A percentile compares a stretch with the other conserved stretches of the same genome.
Evolutionary conservation across 2,113 vertebrate species (phyloP).

Genomic region (Catharus fuscescens): DNA sequence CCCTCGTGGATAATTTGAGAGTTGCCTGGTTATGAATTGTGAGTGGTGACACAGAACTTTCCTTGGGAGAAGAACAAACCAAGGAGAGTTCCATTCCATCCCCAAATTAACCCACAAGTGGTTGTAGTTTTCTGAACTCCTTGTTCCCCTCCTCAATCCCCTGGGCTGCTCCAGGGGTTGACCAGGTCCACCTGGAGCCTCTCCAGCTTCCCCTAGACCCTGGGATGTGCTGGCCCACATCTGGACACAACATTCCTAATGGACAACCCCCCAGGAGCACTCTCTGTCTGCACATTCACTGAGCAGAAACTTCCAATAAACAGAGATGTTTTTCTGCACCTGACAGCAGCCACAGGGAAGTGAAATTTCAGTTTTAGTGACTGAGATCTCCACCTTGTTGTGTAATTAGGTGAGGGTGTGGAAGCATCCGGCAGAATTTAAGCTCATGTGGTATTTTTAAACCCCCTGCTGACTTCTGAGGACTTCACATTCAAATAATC

Average conservation of each 20-base stretch:
- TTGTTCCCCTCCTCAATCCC: background rate
- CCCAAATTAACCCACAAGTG: background rate
- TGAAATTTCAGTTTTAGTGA: slow-evolving; percentile 9
- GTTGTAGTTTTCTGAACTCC: background rate
- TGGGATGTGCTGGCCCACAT: background rate
- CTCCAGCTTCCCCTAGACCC: background rate
- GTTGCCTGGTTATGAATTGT: background rate
- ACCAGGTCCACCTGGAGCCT: background rate
- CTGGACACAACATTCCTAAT: background rate
- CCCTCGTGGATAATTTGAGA: background rate
- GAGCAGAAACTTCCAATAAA: background rate
- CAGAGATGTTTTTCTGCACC: background rate
- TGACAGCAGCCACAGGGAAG: background rate
- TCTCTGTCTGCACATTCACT: background rate
- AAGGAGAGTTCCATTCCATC: background rate
- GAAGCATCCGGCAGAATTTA: background rate
- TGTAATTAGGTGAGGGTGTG: background rate
- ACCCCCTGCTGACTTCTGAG: background rate
- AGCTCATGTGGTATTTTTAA: background rate
- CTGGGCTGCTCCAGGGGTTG: background rate
- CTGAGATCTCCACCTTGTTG: background rate
- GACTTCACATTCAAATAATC: background rate
- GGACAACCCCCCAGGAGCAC: background rate
- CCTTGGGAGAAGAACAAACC: background rate
- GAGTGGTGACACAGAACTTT: background rate